Evolutionary conservation across 2,113 vertebrate species (phyloP).

Genomic region (Paracanthobrama guichenoti): DNA sequence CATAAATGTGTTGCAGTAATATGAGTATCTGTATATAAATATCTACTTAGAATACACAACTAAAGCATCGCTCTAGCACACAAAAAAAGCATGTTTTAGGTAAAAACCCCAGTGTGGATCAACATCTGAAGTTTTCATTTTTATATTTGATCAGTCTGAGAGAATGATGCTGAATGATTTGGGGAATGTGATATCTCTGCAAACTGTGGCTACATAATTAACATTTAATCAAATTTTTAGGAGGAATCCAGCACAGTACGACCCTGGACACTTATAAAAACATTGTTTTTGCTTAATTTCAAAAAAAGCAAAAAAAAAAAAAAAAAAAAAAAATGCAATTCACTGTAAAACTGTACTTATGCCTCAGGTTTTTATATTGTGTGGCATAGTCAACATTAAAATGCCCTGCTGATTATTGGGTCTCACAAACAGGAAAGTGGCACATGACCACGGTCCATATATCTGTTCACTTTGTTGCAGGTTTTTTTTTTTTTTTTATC

Average conservation of each 20-base stretch:
- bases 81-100: conserved; percentile 15
- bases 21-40: conserved; percentile 64
- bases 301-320: conserved; percentile 11
- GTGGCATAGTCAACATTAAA: conserved; percentile 11
- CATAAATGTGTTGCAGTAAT: conserved; percentile 58
- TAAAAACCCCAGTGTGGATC: conserved; percentile 3
- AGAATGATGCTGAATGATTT: neutral
- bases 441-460: neutral
- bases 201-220: neutral
- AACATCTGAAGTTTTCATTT: conserved; percentile 14
- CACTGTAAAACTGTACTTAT: conserved; percentile 26
- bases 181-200: neutral
- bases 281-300: neutral
- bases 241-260: neutral
- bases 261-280: neutral
- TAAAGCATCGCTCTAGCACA: conserved; percentile 35
- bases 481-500: conserved; percentile 30
- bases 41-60: conserved; percentile 60
- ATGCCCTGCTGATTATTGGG: conserved; percentile 27
- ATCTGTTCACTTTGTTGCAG: conserved; percentile 17
- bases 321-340: neutral
- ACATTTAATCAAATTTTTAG: neutral
- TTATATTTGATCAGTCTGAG: neutral
- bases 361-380: conserved; percentile 24
- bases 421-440: conserved; percentile 4